These are phyloP conservation scores for Scolanthus callimorphus DNA, from an alignment of 92 coral and sea anemone species.

Conservation along the genomic window DNA sequence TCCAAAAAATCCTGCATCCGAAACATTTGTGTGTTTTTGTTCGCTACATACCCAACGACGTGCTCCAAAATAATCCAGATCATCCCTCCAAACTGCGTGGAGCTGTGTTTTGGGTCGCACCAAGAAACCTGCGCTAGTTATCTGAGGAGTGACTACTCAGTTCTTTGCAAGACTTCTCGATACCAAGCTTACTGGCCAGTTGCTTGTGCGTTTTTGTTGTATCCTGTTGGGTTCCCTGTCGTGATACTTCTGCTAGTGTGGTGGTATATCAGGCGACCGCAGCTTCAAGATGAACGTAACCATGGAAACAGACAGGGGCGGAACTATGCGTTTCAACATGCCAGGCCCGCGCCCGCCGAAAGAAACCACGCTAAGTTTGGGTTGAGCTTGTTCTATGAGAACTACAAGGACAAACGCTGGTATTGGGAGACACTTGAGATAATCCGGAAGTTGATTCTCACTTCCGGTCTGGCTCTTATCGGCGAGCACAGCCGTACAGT, in stretches of 20 bases:
- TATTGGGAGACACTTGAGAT: constrained; percentile 58
- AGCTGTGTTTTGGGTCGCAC: constrained; percentile 21
- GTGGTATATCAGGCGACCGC: constrained; percentile 22
- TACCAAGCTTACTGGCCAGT: constrained; percentile 31
- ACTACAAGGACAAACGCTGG: constrained; percentile 46
- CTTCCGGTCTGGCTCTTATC: constrained; percentile 43
- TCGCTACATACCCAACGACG: constrained; percentile 47
- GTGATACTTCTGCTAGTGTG: constrained; percentile 32
- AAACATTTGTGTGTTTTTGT: constrained; percentile 43
- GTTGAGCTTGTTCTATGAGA: constrained; percentile 53
- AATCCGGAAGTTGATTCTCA: constrained; percentile 44
- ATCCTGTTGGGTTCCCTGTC: constrained; percentile 52
- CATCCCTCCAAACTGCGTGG: constrained; percentile 38
- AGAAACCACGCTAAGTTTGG: constrained; percentile 3
- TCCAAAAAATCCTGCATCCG: constrained; percentile 21
- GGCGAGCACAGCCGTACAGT: constrained; percentile 46
- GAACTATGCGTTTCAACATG: not conserved
- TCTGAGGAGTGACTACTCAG: constrained; percentile 41
- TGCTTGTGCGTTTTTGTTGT: constrained; percentile 26
- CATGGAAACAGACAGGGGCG: not conserved
- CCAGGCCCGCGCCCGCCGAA: not conserved
- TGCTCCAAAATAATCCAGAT: constrained; percentile 47
- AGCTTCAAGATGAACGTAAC: too few species aligned
- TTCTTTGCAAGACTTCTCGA: constrained; percentile 16
- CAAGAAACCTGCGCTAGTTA: constrained; percentile 14